Evolutionary conservation across 2,888 invertebrate species (phyloP), one percentile per base, ranked within the genome.

Genomic region (Mystacides longicornis): DNA sequence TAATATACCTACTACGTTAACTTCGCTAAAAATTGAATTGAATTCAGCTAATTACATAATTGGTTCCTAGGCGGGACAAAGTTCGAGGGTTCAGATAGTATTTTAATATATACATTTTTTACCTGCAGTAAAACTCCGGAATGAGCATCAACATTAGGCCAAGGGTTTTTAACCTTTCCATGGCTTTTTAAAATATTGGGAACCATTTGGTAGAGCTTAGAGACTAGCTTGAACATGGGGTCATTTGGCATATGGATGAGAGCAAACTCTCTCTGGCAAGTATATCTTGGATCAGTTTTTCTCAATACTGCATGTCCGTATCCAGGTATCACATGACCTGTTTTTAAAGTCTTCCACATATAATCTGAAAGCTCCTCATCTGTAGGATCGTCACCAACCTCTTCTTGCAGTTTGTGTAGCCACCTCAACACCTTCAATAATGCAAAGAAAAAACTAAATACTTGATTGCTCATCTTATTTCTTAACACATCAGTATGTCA

Each of bases 111-210:
- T n/a, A 27, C 5, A 27, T 4, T 37, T 45, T 19, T 7, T 67
- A 82, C 81, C 75, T 82, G 86, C 54, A 89, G 76, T 52, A 89
- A 74, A 20, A 87, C 90, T 63, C 93, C 93, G 60, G 90, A 90
- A 73, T 93, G 92, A 55, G 93, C 91, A 71, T 93, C 93, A 64
- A 93, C 92, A 74, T 93, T 93, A 62, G 93, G 93, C 91, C 91
- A 93, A 59, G 93, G 93, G 79, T 93, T 93, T 80, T 89, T 87
- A 16, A 90, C 90, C 72, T 93, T 93, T 65, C 92, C 92, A 62
- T 85, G 84, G 67, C 88, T 88, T 64, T 85, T 78, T 46, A 93
- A 83, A 62, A 92, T 81, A 65, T 86, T 85, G 19, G 93, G 93
- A 47, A 89, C 89, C 56, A 92, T 79, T 72, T 90, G 87, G 80